Conservation (phyloP, 2,888 invertebrate species). For the Zelleria hepariella region DNA sequence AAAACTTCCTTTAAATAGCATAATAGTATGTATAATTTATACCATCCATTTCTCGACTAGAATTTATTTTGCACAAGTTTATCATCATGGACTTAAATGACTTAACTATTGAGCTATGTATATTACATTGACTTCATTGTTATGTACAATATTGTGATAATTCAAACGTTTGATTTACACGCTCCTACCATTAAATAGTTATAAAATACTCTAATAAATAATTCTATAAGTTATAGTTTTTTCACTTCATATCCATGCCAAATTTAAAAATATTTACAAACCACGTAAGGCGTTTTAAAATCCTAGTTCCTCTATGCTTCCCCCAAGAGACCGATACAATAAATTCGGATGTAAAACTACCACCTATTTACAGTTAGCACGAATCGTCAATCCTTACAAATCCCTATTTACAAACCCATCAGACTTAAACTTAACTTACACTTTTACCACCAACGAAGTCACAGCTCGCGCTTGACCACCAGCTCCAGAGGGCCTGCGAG, state of each 20-base stretch:
- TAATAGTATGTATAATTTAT: conserved; percentile 33
- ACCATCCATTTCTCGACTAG: conserved; percentile 67
- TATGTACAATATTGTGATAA: conserved; percentile 54
- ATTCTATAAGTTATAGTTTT: not conserved
- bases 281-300: conserved; percentile 1
- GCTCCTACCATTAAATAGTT: not conserved
- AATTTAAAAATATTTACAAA: conserved; percentile 2
- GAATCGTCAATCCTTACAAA: not conserved
- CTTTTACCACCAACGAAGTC: conserved; percentile 18
- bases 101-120: conserved; percentile 40
- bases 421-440: not conserved
- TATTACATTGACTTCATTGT: conserved; percentile 17
- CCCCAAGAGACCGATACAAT: not conserved
- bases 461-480: conserved; percentile 64
- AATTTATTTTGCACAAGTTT: conserved; percentile 63
- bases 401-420: not conserved
- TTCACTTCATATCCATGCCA: not conserved
- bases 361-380: not conserved
- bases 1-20: conserved; percentile 53
- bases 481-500: conserved; percentile 58
- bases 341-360: not conserved
- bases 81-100: conserved; percentile 57
- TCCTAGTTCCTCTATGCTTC: not conserved
- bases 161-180: conserved; percentile 18
- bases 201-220: conserved; percentile 5